Base-by-base conservation (phyloP, 2,113 vertebrate genomes). In the Tragelaphus buxtoni region DNA sequence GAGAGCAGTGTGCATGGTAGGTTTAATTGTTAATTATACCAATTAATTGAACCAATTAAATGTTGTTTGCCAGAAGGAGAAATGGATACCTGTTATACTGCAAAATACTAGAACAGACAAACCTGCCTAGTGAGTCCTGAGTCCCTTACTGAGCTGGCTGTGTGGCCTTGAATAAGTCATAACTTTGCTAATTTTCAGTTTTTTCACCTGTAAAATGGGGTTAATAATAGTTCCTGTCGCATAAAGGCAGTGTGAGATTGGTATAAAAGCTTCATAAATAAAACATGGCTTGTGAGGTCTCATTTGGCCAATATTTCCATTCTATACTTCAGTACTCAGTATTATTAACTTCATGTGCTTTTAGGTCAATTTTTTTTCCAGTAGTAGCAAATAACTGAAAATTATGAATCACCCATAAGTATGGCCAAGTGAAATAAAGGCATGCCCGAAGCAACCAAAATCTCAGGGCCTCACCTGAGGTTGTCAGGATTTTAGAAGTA, bases 261-360 rank as follows among this genome's bases (percentile, higher is more conserved):
- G 30, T 28, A 63, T 58, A 61, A 88, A 96, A 79, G n/a, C 18
- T 94, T 60, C 72, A 35, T 95, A 96, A 94, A 69, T 53, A 51
- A 47, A 95, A 80, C 42, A 47, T 32, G 60, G 22, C 56, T 69
- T 12, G 4, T 51, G 13, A 96, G 30, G 8, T 63, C 35, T 77
- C 45, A 32, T 61, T 63, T 86, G n/a, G 39, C 12, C 77, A 82
- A 9, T 42, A 69, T 92, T 58, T 77, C 49, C 69, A 65, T n/a
- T 90, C 63, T 88, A n/a, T 53, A 81, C 95, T 92, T 95, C 9
- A 20, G 35, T 53, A 80, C n/a, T 91, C 56, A 88, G 55, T 55
- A 39, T 42, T 35, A 77, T 74, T 77, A 91, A 60, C 22, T 47
- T 91, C 80, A 47, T 28, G 14, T 94, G n/a, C 30, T 60, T 96